These are phyloP conservation scores for Oppia nitens DNA, from an alignment of 1,140 invertebrate genomes.

Conservation along the genomic window DNA sequence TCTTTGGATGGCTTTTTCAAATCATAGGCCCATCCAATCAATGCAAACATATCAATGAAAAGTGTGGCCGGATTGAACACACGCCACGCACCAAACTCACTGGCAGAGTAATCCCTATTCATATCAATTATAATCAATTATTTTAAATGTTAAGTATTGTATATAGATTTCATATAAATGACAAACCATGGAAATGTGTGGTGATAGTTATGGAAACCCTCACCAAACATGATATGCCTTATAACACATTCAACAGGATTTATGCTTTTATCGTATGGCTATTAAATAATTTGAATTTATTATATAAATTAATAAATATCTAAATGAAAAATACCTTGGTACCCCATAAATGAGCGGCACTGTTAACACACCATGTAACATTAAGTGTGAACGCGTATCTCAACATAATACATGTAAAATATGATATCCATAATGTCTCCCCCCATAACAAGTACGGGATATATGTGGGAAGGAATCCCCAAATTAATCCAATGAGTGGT, in stretches of 20 bases:
- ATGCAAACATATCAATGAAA: slow-evolving; percentile 35
- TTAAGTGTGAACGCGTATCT: too few relatives aligned
- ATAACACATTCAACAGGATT: slow-evolving; percentile 34
- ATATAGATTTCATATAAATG: too few relatives aligned
- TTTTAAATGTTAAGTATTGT: too few relatives aligned
- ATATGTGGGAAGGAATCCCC: slow-evolving; percentile 67
- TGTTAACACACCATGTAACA: too few relatives aligned
- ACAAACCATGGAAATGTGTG: slow-evolving; percentile 38
- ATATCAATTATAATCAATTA: too few relatives aligned
- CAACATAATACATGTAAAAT: too few relatives aligned
- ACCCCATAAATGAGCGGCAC: too few relatives aligned
- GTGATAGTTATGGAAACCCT: slow-evolving; percentile 41
- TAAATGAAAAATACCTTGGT: too few relatives aligned
- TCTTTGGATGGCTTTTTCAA: slow-evolving; percentile 24
- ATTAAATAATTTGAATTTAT: too few relatives aligned
- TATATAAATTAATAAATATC: too few relatives aligned
- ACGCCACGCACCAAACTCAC: slow-evolving; percentile 35
- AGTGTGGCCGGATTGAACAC: slow-evolving; percentile 34
- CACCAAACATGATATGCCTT: slow-evolving; percentile 36
- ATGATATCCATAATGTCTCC: slow-evolving; percentile 58
- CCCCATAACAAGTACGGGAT: slow-evolving; percentile 66
- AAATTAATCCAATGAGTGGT: slow-evolving; percentile 54
- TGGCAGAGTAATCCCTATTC: slow-evolving; percentile 33
- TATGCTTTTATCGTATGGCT: slow-evolving; percentile 31
- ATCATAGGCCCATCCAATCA: too few relatives aligned